phyloP scores from a whole-genome alignment of 2,113 vertebrate genomes.

The Garra rufa region DNA sequence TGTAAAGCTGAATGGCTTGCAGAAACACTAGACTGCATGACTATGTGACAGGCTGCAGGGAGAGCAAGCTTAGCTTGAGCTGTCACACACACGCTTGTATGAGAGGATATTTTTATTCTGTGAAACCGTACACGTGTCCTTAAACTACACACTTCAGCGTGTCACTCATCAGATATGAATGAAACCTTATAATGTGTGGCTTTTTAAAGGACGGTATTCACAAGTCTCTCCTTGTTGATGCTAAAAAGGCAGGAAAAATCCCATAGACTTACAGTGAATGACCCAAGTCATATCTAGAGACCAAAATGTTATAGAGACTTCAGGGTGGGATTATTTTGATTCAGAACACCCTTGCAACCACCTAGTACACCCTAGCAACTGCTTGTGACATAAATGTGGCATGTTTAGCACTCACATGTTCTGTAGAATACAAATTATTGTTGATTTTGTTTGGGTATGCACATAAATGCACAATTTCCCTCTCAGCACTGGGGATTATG shows the following conservation, averaged over 20 bases:
- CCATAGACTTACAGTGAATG: neutral
- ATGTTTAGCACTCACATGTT: neutral
- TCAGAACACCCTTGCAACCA: neutral
- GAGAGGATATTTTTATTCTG: neutral
- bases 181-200: neutral
- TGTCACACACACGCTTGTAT: neutral
- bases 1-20: constrained; percentile 16
- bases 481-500: constrained; percentile 65
- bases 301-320: neutral
- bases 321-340: neutral
- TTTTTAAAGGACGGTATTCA: neutral
- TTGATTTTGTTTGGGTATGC: neutral
- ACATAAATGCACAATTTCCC: constrained; percentile 16
- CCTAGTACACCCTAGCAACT: neutral
- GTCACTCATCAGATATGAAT: neutral
- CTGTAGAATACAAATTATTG: neutral
- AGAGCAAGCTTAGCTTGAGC: constrained; percentile 10
- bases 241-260: neutral
- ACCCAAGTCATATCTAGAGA: neutral
- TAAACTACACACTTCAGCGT: neutral
- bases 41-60: constrained; percentile 22
- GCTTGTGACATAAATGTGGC: neutral
- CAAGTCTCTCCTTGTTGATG: neutral
- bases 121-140: neutral
- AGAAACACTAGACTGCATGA: neutral